phyloP scores from a whole-genome alignment of 2,113 vertebrate species.

The Crotalus tigris region DNA sequence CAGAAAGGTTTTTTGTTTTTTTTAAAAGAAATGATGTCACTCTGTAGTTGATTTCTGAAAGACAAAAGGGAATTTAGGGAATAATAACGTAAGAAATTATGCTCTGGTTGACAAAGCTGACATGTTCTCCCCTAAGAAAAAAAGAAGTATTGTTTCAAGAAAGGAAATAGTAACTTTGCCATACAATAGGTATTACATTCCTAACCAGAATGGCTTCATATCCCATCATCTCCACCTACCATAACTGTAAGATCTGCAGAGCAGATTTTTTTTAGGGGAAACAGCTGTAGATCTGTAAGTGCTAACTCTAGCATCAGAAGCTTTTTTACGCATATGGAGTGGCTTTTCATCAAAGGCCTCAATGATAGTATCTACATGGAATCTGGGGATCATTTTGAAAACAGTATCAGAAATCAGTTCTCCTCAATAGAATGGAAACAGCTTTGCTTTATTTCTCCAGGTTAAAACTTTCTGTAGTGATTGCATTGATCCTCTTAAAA shows the following conservation, averaged over 20 bases:
- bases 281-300: neutral
- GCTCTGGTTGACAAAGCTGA: constrained; percentile 52
- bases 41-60: constrained; percentile 42
- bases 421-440: neutral
- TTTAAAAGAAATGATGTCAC: constrained; percentile 14
- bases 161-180: neutral
- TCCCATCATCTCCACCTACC: neutral
- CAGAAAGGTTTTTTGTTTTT: neutral
- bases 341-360: neutral
- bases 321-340: neutral
- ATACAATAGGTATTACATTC: neutral
- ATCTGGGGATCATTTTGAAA: neutral
- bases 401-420: neutral
- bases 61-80: neutral
- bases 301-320: neutral
- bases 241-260: neutral
- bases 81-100: constrained; percentile 43
- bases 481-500: neutral
- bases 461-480: neutral
- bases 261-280: neutral
- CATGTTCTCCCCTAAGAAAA: neutral
- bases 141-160: neutral
- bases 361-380: neutral
- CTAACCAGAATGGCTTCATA: neutral
- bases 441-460: neutral